Base-by-base conservation (phyloP, 1,140 invertebrate species). In the Danaus melanippus region DNA sequence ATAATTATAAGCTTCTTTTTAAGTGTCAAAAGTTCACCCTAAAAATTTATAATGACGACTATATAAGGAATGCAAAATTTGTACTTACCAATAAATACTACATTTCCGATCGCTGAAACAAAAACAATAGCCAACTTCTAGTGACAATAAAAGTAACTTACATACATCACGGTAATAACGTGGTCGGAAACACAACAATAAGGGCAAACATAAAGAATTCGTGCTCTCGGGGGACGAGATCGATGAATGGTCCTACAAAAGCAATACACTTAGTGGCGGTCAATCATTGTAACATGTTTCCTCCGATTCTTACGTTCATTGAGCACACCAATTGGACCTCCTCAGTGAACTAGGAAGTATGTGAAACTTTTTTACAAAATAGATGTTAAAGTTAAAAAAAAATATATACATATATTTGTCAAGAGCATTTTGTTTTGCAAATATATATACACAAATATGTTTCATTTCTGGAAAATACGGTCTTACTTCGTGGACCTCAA, bases 1-100 rank as follows among this genome's bases (percentile, higher is more conserved):
- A 32, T 0, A 3, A 32, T 32, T 32, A 32, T 32, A 32, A 21
- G 21, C 7, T 32, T 3, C 21, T 32, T 32, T 32, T 32, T 32
- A 32, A 32, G 21, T 32, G 4, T 32, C 21, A 32, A 4, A 32
- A 32, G 21, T 32, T 3, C 6, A 32, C 21, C 21, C 21, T 32
- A 4, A 32, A 5, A 32, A 32, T 32, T 5, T 32, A 5, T 32
- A 32, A 32, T 32, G 6, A 32, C 6, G 21, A 32, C 21, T 32
- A 32, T 32, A 32, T 32, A 47, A 40, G 17, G 48, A 15, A 51
- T 47, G 17, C 50, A 11, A 50, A 40, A 12, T 11, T 51, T 46
- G 9, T 49, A 61, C 69, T 71, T 47, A 71, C 69, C 66, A 53
- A 71, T 64, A 53, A 63, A 71, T 42, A 71, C 53, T n/a, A 71